These are phyloP conservation scores for Trichogramma dendrolimi DNA, from an alignment of 2,888 invertebrate species.

Conservation along the genomic window DNA sequence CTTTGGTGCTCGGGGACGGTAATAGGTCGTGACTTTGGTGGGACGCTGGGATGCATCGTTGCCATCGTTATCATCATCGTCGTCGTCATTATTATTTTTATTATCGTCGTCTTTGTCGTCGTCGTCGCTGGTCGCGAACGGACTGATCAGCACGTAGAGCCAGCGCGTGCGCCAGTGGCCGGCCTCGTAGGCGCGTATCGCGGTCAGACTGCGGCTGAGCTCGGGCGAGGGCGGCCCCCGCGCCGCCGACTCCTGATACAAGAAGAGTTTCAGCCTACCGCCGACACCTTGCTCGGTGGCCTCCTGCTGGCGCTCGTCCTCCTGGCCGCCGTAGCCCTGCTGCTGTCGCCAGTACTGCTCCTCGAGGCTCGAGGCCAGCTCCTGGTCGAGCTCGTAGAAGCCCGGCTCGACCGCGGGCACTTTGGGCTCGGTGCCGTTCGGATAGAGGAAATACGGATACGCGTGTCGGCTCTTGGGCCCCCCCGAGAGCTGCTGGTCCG, in stretches of 20 bases:
- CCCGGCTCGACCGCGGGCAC: conserved; percentile 43
- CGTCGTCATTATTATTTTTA: conserved; percentile 27
- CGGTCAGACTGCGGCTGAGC: conserved; percentile 17
- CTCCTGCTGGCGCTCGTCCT: conserved; percentile 31
- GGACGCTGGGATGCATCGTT: conserved; percentile 3
- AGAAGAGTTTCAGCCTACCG: conserved; percentile 38
- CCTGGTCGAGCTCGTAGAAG: conserved; percentile 42
- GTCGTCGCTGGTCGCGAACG: not conserved
- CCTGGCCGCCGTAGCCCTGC: conserved; percentile 26
- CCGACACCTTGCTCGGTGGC: conserved; percentile 41
- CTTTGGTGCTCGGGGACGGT: not conserved
- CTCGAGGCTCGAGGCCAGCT: conserved; percentile 30
- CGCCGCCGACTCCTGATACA: conserved; percentile 26
- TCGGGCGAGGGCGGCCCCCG: conserved; percentile 1
- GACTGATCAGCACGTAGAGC: conserved; percentile 19
- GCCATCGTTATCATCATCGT: too few relatives aligned
- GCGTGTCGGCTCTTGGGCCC: conserved; percentile 35
- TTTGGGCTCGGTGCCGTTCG: conserved; percentile 52
- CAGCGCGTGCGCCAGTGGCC: conserved; percentile 26
- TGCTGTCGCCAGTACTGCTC: conserved; percentile 29
- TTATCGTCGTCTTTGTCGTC: conserved; percentile 11
- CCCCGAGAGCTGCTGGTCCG: too few relatives aligned
- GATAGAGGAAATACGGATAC: conserved; percentile 62
- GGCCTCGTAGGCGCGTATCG: conserved; percentile 25
- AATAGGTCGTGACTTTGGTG: too few relatives aligned